Evolutionary conservation across 2,797 vertebrate species (phyloP), one percentile per base, ranked within the genome.

Genomic region (Margarornis squamiger): DNA sequence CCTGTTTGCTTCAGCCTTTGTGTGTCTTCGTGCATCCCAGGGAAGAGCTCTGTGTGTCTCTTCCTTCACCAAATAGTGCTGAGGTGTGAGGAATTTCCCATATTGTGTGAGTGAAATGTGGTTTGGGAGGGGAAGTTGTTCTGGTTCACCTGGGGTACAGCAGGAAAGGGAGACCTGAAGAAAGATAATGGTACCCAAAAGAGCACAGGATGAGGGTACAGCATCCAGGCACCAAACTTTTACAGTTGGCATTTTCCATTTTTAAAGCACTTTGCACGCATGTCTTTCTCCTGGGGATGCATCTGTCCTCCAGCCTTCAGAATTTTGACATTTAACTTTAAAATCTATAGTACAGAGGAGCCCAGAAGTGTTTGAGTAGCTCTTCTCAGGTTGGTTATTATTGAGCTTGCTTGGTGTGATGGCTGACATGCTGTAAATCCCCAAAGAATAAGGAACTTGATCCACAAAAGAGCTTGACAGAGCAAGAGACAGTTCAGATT

Each of bases 381-480:
- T 89, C 30, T 79, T 86, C 77, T 87, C 80, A 91, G 88, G 74
- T 87, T 59, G 54, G 71, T 58, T 86, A n/a, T 92, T 94, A 87
- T 1, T 16, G 34, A 45, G 51, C 54, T 91, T 89, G 68, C 86
- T 79, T 43, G 63, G 23, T 92, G 63, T 86, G 77, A 36, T 87
- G 71, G 63, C 74, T 94, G 86, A 89, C 68, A 63, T 16, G 10
- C 36, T 48, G 71, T 57, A 84, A 1, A 77, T 91, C 94, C 78
- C 74, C 48, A 3, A 81, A 71, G 94, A 82, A 22, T 8, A 7
- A 38, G 41, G 52, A 79, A 39, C 45, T 82, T 70, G 83, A 89
- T 87, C 93, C 59, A 71, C 80, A 73, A 54, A 90, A 74, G 67
- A 74, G 57, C 71, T 71, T 71, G 86, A 41, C 88, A 94, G 87